A percentile compares a stretch with the other conserved stretches of the same genome.
Evolutionary conservation across 2,888 invertebrate genomes (phyloP).

Genomic region (Sipha maydis): DNA sequence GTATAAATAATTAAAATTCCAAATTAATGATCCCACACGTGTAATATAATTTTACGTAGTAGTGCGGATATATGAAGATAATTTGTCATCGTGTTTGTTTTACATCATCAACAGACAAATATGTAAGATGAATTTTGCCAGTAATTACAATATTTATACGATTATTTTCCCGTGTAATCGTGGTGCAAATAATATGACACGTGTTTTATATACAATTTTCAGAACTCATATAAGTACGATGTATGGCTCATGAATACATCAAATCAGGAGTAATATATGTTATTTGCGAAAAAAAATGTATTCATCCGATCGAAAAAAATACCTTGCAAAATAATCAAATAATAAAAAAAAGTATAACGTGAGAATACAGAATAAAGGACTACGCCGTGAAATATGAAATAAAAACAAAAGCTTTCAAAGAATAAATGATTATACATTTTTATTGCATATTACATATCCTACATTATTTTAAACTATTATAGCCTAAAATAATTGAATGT

Average conservation of each 20-base stretch:
- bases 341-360: not conserved
- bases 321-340: not conserved
- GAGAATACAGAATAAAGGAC: not conserved
- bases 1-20: not conserved
- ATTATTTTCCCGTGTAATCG: not conserved
- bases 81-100: not conserved
- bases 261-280: too few relatives aligned
- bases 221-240: not conserved
- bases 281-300: too few relatives aligned
- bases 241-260: too few relatives aligned
- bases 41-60: not conserved
- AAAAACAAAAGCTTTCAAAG: not conserved
- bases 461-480: too few relatives aligned
- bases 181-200: not conserved
- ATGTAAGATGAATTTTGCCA: not conserved
- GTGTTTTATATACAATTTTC: not conserved
- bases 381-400: not conserved
- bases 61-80: not conserved
- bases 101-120: not conserved
- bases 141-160: conserved; percentile 3
- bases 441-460: too few relatives aligned
- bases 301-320: too few relatives aligned
- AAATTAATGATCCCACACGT: not conserved
- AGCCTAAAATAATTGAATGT: too few relatives aligned
- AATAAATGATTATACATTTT: not conserved